phyloP scores from a whole-genome alignment of 2,797 vertebrate species.

The Siniperca scherzeri region DNA sequence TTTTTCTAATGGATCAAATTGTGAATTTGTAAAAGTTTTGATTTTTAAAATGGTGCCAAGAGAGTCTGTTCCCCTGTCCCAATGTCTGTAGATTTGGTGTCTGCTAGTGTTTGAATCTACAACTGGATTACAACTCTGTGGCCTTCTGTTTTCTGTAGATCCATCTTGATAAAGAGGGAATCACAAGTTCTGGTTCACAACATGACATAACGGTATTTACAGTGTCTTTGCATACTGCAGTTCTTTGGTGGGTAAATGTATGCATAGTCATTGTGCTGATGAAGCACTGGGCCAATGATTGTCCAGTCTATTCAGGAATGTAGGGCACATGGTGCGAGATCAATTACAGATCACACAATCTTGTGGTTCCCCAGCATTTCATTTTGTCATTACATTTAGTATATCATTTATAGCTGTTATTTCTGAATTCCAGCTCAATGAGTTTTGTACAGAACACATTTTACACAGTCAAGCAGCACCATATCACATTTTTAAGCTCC shows the following conservation, averaged over 20 bases:
- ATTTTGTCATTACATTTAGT: constrained; percentile 26
- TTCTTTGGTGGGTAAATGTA: constrained; percentile 35
- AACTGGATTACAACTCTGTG: constrained; percentile 50
- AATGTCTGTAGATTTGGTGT: constrained; percentile 53
- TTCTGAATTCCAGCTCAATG: constrained; percentile 43
- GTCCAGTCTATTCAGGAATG: constrained; percentile 67
- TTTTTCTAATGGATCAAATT: constrained; percentile 63
- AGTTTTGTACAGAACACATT: constrained; percentile 57
- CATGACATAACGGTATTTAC: neutral
- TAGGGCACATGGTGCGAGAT: constrained; percentile 43
- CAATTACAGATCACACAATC: constrained; percentile 33
- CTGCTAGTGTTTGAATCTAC: constrained; percentile 53
- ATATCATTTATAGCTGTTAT: constrained; percentile 30
- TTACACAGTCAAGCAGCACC: constrained; percentile 50
- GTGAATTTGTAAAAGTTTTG: constrained; percentile 46
- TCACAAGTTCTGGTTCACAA: constrained; percentile 21
- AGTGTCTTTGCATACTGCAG: constrained; percentile 32
- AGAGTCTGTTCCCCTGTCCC: constrained; percentile 48
- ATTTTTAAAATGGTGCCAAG: constrained; percentile 82
- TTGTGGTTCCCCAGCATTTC: constrained; percentile 34
- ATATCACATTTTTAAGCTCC: constrained; percentile 68
- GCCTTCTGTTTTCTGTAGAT: constrained; percentile 59
- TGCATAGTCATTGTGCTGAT: constrained; percentile 46
- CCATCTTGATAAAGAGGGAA: constrained; percentile 19
- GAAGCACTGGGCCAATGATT: constrained; percentile 47